Percentiles rank a stretch among this genome's conserved stretches.
phyloP scores from a whole-genome alignment of 2,113 vertebrate species.

The Hippocampus mohnikei region DNA sequence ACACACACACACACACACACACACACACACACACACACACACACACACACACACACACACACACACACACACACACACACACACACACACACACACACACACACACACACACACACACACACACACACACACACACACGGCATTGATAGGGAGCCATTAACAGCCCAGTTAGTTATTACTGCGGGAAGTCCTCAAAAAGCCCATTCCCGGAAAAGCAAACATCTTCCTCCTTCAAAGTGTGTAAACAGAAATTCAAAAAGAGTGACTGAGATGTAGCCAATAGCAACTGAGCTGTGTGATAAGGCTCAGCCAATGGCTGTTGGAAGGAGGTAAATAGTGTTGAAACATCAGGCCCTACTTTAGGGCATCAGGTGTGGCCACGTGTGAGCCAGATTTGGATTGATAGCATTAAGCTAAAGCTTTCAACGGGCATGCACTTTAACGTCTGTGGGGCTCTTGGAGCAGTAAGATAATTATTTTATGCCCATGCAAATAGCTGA shows the following conservation, averaged over 20 bases:
- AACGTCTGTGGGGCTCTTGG: background rate
- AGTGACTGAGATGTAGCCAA: constrained; percentile 28
- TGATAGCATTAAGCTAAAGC: background rate
- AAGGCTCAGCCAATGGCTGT: constrained; percentile 15
- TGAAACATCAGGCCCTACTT: background rate
- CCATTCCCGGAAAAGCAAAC: constrained; percentile 2
- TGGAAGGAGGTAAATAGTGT: background rate
- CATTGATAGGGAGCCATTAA: background rate
- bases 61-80: background rate
- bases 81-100: background rate
- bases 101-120: background rate
- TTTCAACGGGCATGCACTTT: background rate
- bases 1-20: background rate
- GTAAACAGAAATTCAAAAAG: constrained; percentile 22
- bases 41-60: constrained; percentile 1
- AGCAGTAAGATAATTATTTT: background rate
- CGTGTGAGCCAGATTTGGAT: background rate
- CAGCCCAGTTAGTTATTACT: background rate
- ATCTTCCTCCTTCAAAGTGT: background rate
- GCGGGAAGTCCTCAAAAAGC: constrained; percentile 1
- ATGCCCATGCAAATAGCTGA: background rate
- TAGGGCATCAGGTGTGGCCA: constrained; percentile 22
- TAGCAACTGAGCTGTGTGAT: constrained; percentile 13
- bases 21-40: background rate
- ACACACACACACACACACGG: background rate